Conservation (phyloP, 2,113 vertebrate genomes). For the Sprattus sprattus region DNA sequence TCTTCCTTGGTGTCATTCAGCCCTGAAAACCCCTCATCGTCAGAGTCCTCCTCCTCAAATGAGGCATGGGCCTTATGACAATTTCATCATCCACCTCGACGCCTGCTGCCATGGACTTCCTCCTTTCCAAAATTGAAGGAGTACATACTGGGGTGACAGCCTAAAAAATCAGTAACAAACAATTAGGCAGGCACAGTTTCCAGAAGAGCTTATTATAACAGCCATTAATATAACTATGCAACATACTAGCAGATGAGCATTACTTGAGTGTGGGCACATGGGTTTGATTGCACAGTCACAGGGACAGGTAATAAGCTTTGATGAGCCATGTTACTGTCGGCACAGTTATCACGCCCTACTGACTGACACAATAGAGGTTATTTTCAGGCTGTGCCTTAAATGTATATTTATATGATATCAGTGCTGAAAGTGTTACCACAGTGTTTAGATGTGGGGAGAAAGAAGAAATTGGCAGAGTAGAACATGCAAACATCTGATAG, state of each 20-base stretch:
- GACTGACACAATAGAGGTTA: constrained; percentile 65
- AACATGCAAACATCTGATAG: neutral
- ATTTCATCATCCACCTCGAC: constrained; percentile 74
- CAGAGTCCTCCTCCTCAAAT: constrained; percentile 30
- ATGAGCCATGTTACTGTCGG: constrained; percentile 76
- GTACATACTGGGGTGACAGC: constrained; percentile 85
- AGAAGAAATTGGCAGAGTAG: too few species aligned
- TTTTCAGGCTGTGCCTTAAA: constrained; percentile 85
- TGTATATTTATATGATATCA: too few species aligned
- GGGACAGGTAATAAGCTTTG: constrained; percentile 61
- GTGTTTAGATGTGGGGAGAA: too few species aligned
- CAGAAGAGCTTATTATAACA: neutral
- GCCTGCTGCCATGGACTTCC: constrained; percentile 67
- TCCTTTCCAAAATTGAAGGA: constrained; percentile 80
- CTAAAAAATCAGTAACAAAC: constrained; percentile 55
- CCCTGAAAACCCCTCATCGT: constrained; percentile 36
- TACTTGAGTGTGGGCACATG: constrained; percentile 59
- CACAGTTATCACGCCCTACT: constrained; percentile 78
- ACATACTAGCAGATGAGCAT: too few species aligned
- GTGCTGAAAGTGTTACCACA: too few species aligned
- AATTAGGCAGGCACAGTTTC: neutral
- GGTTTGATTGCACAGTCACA: constrained; percentile 61
- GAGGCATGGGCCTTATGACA: constrained; percentile 66
- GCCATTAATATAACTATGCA: too few species aligned
- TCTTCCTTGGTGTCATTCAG: neutral